Evolutionary conservation across 1,140 invertebrate species (phyloP).

Genomic region (Antheraea mylitta): DNA sequence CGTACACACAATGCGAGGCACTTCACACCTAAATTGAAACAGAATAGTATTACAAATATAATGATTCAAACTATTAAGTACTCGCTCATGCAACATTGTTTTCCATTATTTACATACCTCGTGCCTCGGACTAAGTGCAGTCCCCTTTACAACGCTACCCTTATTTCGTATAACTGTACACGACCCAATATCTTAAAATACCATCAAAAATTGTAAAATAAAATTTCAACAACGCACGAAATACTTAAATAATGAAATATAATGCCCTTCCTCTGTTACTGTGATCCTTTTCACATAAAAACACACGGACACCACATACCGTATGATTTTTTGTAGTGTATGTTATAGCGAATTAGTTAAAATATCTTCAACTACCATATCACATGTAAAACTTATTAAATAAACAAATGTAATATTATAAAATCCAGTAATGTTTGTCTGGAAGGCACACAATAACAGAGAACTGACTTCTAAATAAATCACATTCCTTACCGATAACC

Average conservation of each 20-base stretch:
- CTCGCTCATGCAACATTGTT: too few species aligned
- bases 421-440: neutral
- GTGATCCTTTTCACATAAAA: neutral
- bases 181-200: conserved; percentile 31
- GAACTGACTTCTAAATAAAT: neutral
- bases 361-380: too few species aligned
- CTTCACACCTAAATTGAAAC: neutral
- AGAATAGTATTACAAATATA: too few species aligned
- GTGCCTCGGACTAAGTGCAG: neutral
- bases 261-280: neutral
- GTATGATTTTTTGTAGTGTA: too few species aligned
- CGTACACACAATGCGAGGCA: neutral
- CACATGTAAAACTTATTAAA: too few species aligned
- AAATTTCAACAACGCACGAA: conserved; percentile 51
- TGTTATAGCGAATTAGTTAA: too few species aligned
- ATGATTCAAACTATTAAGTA: too few species aligned
- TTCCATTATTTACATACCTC: too few species aligned
- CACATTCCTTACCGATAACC: neutral
- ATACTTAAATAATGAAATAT: conserved; percentile 33
- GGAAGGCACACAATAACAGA: neutral
- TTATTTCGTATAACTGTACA: conserved; percentile 19
- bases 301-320: too few species aligned
- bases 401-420: too few species aligned
- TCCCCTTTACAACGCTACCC: neutral
- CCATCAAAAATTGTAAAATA: conserved; percentile 36